Conservation (phyloP, 2,888 invertebrate genomes). For the Aethes cnicana region DNA sequence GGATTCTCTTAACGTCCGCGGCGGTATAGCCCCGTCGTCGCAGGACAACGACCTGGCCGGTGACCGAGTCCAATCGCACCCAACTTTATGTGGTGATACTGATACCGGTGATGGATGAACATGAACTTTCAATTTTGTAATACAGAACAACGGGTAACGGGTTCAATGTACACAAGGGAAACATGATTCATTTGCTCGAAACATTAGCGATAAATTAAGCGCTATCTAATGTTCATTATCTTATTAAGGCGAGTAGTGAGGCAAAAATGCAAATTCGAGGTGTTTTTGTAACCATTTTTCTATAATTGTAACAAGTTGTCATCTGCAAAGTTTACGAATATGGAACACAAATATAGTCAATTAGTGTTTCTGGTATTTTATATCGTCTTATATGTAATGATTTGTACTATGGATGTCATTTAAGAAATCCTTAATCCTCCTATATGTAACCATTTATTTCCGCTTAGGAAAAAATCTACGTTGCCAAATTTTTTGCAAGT, state of each 20-base stretch:
- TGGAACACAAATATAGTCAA: no score
- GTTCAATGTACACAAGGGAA: conserved; percentile 43
- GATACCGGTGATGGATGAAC: conserved; percentile 63
- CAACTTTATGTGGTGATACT: conserved; percentile 64
- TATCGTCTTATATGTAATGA: no score
- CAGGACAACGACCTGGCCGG: conserved; percentile 75
- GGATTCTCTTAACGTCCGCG: conserved; percentile 74
- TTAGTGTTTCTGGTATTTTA: no score
- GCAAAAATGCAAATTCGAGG: background rate
- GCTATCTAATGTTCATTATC: conserved; percentile 11
- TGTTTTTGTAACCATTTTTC: background rate
- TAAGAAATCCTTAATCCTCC: no score
- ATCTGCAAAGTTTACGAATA: no score
- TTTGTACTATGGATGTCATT: no score
- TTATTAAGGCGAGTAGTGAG: no score
- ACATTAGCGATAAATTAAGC: conserved; percentile 18
- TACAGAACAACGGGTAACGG: conserved; percentile 57
- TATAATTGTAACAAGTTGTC: no score
- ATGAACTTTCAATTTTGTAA: conserved; percentile 70
- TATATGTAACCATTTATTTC: no score
- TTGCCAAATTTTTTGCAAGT: no score
- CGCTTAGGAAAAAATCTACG: no score
- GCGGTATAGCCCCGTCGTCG: conserved; percentile 68
- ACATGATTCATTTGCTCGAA: conserved; percentile 55
- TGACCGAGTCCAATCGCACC: conserved; percentile 70